Evolutionary conservation across 1,140 invertebrate species (phyloP).

Genomic region (Druon quercuslanigerum): DNA sequence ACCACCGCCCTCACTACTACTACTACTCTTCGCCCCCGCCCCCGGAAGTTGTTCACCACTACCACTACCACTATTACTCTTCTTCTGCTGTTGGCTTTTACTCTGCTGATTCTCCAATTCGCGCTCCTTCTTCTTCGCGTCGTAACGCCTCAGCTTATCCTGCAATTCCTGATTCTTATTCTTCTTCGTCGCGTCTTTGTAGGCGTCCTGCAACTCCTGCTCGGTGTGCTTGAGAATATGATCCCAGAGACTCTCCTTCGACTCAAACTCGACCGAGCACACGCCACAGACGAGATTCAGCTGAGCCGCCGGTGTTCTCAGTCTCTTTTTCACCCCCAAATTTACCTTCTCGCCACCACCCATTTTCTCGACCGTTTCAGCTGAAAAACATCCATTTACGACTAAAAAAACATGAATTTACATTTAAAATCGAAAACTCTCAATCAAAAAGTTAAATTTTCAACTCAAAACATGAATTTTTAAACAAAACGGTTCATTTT

Average conservation of each 20-base stretch:
- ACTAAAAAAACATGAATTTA: no score
- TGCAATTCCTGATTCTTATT: constrained; percentile 22
- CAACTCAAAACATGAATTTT: no score
- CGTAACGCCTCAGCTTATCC: not conserved
- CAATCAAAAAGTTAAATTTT: no score
- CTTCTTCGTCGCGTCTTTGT: constrained; percentile 37
- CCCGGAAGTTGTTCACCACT: no score
- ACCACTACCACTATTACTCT: no score
- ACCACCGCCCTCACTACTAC: no score
- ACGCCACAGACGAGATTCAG: constrained; percentile 51
- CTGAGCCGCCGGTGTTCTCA: constrained; percentile 42
- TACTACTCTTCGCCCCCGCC: no score
- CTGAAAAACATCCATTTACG: no score
- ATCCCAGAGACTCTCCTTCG: constrained; percentile 55
- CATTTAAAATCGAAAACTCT: no score
- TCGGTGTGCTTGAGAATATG: constrained; percentile 66
- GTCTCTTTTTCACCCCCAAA: constrained; percentile 39
- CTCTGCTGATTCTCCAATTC: not conserved
- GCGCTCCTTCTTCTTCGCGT: not conserved
- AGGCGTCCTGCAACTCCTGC: constrained; percentile 60
- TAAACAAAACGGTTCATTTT: no score
- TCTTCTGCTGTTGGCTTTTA: not conserved
- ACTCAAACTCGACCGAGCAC: constrained; percentile 57
- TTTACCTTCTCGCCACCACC: no score
- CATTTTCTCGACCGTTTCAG: no score